A percentile compares a stretch with the other conserved stretches of the same genome.
These are phyloP conservation scores for Sigmodon hispidus DNA, from an alignment of 2,113 vertebrate species.

Conservation along the genomic window DNA sequence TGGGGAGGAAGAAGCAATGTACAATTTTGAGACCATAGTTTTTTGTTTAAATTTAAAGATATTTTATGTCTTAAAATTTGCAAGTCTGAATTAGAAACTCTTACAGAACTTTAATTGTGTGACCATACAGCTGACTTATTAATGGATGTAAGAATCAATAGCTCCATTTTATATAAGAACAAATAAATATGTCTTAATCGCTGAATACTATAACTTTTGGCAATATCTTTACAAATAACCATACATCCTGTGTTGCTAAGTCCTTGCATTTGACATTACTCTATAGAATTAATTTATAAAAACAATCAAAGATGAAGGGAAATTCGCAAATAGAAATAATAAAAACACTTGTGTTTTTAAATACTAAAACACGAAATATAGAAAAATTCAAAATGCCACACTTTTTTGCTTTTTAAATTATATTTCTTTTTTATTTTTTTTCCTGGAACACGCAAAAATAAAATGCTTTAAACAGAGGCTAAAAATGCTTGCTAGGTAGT, in stretches of 20 bases:
- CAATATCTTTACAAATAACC: neutral
- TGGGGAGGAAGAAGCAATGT: neutral
- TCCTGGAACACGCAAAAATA: neutral
- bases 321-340: neutral
- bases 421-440: no score
- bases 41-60: slow-evolving; percentile 49
- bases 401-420: neutral
- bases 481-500: neutral
- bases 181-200: slow-evolving; percentile 54
- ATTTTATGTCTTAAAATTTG: slow-evolving; percentile 59
- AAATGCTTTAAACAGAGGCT: neutral
- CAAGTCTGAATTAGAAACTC: slow-evolving; percentile 67
- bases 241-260: slow-evolving; percentile 24
- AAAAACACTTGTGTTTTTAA: neutral
- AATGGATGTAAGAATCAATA: slow-evolving; percentile 62
- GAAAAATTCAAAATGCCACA: neutral
- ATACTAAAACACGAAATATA: neutral
- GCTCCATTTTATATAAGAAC: slow-evolving; percentile 50
- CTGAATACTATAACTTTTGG: slow-evolving; percentile 42
- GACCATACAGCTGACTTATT: slow-evolving; percentile 69
- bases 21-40: neutral
- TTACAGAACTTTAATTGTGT: slow-evolving; percentile 30
- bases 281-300: neutral
- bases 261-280: neutral
- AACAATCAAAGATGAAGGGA: neutral